phyloP scores from a whole-genome alignment of 2,113 vertebrate genomes.

The Atrichornis clamosus region DNA sequence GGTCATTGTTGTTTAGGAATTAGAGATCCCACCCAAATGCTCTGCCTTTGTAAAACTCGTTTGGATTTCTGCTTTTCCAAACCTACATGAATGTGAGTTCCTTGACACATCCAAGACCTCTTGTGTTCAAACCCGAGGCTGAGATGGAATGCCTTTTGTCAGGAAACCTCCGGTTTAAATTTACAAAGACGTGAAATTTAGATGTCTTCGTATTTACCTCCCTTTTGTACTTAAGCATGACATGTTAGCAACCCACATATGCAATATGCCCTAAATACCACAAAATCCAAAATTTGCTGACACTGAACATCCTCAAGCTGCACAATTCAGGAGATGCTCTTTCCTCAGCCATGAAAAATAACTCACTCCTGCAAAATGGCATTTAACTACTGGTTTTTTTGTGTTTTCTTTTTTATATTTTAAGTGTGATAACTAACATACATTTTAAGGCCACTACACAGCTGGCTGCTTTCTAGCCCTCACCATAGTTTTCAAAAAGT shows the following conservation, averaged over 20 bases:
- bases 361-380: neutral
- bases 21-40: neutral
- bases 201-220: neutral
- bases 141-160: neutral
- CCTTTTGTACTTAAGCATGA: neutral
- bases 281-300: neutral
- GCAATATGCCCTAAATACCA: neutral
- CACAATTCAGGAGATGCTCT: neutral
- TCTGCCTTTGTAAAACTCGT: neutral
- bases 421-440: neutral
- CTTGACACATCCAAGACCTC: rapidly evolving
- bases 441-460: neutral
- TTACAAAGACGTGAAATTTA: neutral
- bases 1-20: neutral
- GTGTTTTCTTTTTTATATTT: neutral
- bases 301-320: neutral
- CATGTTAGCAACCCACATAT: neutral
- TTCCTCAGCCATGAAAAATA: neutral
- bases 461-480: neutral
- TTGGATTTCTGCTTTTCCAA: neutral
- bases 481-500: neutral
- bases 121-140: neutral
- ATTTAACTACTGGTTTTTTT: neutral
- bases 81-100: neutral
- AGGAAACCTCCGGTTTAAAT: neutral